phyloP scores from a whole-genome alignment of 2,113 vertebrate genomes.

The Monarcha castaneiventris region DNA sequence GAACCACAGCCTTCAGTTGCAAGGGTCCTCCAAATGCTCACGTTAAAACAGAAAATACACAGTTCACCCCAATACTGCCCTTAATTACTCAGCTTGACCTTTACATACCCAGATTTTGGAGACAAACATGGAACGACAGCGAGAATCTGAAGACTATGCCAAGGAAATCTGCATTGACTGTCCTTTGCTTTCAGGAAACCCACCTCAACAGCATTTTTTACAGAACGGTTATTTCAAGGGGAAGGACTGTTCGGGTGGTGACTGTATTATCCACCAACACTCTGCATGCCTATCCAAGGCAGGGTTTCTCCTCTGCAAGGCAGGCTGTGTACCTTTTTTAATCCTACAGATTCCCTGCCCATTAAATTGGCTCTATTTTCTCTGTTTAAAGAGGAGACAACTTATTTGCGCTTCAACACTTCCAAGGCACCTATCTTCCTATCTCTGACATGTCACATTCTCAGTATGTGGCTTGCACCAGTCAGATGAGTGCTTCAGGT shows the following conservation, averaged over 20 bases:
- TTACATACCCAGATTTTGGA: not conserved
- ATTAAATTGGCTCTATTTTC: not conserved
- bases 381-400: not conserved
- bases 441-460: not conserved
- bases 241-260: not conserved
- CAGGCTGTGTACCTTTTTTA: not conserved
- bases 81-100: not conserved
- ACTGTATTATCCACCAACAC: not conserved
- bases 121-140: not conserved
- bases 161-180: not conserved
- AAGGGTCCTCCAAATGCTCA: not conserved
- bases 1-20: not conserved
- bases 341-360: not conserved
- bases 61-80: not conserved
- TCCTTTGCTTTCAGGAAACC: not conserved
- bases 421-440: not conserved
- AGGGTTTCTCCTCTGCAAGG: not conserved
- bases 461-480: not conserved
- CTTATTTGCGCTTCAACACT: not conserved
- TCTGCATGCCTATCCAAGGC: rapidly evolving
- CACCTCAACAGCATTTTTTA: not conserved
- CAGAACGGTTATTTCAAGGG: not conserved
- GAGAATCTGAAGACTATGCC: not conserved
- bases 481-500: not conserved
- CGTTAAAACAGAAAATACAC: not conserved